Evolutionary conservation across 2,113 vertebrate species (phyloP).

Genomic region (Paradisaea rubra): DNA sequence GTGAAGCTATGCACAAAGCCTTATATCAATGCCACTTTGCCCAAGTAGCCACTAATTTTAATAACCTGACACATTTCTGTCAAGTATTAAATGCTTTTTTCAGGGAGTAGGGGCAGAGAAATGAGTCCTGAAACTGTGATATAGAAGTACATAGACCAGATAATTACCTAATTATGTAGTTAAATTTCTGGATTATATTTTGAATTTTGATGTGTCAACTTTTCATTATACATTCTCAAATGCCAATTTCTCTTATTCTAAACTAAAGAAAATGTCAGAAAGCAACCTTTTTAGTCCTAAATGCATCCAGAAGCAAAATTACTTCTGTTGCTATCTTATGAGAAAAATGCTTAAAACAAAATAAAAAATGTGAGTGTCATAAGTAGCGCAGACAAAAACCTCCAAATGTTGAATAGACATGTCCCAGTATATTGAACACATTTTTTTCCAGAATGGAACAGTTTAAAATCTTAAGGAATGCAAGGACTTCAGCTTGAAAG

Average conservation of each 20-base stretch:
- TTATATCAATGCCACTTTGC: neutral
- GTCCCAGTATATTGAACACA: neutral
- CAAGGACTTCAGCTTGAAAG: constrained; percentile 28
- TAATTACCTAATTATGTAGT: neutral
- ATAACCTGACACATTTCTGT: neutral
- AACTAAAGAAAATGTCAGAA: neutral
- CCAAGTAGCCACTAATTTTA: neutral
- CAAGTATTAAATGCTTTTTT: neutral
- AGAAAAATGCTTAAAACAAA: neutral
- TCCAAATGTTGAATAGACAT: neutral
- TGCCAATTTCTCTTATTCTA: neutral
- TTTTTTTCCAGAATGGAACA: neutral
- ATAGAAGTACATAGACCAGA: neutral
- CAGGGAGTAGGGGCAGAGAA: rapidly evolving
- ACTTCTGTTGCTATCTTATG: neutral
- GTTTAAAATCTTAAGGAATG: constrained; percentile 42
- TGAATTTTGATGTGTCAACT: neutral
- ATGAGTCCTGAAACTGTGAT: neutral
- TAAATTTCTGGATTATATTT: neutral
- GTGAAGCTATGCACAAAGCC: neutral
- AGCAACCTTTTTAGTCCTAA: neutral
- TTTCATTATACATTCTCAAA: neutral
- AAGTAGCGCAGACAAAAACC: neutral
- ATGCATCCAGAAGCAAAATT: neutral
- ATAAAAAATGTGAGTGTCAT: neutral